These are phyloP conservation scores for Colaptes auratus DNA, from an alignment of 2,113 vertebrate species.

Conservation along the genomic window DNA sequence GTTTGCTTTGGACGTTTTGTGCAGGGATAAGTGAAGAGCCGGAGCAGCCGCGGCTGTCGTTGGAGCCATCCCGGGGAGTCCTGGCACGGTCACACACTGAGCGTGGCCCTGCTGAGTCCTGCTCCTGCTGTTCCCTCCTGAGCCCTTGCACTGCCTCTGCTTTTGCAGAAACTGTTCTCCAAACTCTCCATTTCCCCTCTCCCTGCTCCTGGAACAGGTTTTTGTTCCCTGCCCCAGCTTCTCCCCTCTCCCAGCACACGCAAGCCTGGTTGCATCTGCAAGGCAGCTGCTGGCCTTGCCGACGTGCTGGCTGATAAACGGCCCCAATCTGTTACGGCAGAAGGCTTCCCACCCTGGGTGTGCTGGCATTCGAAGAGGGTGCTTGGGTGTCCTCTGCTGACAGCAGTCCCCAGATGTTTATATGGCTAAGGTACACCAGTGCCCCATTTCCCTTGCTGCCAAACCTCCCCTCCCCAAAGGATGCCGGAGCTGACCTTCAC, in stretches of 20 bases:
- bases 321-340: not conserved
- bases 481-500: conserved; percentile 69
- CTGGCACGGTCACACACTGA: not conserved
- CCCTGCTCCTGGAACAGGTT: not conserved
- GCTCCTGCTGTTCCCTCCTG: not conserved
- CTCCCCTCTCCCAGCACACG: not conserved
- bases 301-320: not conserved
- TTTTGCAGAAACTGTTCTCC: not conserved
- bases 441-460: not conserved
- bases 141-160: not conserved
- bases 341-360: not conserved
- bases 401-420: not conserved
- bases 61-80: rapidly evolving
- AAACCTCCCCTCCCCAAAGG: not conserved
- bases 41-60: rapidly evolving
- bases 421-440: not conserved
- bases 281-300: not conserved
- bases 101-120: rapidly evolving
- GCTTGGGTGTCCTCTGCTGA: not conserved
- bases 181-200: rapidly evolving
- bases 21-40: not conserved
- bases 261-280: not conserved
- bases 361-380: not conserved
- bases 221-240: rapidly evolving
- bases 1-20: not conserved